Evolutionary conservation across 2,113 vertebrate species (phyloP), one percentile per base, ranked within the genome.

Genomic region (Lota lota): DNA sequence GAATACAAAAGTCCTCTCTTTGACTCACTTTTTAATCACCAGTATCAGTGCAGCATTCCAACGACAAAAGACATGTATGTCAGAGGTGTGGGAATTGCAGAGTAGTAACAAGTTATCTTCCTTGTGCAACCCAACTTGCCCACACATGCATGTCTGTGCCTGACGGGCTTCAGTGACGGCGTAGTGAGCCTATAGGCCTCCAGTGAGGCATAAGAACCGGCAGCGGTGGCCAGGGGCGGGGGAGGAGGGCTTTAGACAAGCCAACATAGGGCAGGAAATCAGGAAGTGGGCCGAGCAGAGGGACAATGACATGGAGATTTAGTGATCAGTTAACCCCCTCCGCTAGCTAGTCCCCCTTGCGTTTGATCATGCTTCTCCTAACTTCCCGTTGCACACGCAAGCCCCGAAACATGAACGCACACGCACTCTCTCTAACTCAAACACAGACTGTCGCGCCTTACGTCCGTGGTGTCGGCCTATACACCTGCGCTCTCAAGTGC

Each of bases 241-340:
- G 36, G 60, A 53, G 18, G 59, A 54, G 24, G 79, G 86, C 83
- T 88, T 85, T 79, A 83, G 73, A 75, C 83, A 79, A 83, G 74
- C 72, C 68, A 68, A 82, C 76, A 85, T 67, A 68, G 36, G 69
- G 68, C 84, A 83, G 88, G 80, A 90, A 90, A 86, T 74, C 84
- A 85, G 80, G 81, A 88, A 77, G 79, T 75, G 75, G 66, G 81
- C 71, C 83, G 74, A 82, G 82, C 50, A 74, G 61, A 61, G 58
- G 58, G 77, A 92, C 87, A 90, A 88, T 89, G 85, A 83, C 79
- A 77, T 19, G 15, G 86, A 80, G 82, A 91, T 89, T 85, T 5
- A 89, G 79, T 74, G 75, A 87, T 80, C 71, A 57, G 80, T 82
- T 85, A 79, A 78, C 82, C 77, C 75, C 70, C 69, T 63, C 47